A percentile compares a stretch with the other conserved stretches of the same genome.
phyloP scores from a whole-genome alignment of 2,888 invertebrate species.

The Augiades crinisus region DNA sequence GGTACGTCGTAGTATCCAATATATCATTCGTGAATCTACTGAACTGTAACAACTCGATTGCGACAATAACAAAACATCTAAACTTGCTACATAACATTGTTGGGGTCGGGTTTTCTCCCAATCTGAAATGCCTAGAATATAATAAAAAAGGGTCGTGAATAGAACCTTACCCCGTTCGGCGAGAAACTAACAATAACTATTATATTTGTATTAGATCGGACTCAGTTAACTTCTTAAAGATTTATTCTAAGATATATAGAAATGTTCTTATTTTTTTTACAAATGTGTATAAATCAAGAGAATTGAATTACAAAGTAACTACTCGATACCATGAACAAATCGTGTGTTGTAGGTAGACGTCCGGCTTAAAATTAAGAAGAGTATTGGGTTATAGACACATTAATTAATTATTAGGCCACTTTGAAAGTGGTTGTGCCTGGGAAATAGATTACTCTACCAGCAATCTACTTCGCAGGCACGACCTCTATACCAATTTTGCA shows the following conservation, averaged over 20 bases:
- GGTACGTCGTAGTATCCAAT: no score
- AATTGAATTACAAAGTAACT: no score
- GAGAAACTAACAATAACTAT: constrained; percentile 5
- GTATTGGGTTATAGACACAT: no score
- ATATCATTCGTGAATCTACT: background rate
- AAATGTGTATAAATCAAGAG: no score
- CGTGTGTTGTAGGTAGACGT: no score
- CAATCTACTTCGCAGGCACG: no score
- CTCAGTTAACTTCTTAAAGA: background rate
- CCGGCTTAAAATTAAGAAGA: no score
- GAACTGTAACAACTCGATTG: background rate
- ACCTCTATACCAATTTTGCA: no score
- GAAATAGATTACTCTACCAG: no score
- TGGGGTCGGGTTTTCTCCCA: background rate
- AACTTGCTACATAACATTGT: background rate
- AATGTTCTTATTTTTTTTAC: background rate
- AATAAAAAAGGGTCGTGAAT: background rate
- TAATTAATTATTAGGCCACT: no score
- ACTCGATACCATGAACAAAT: no score
- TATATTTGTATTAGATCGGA: background rate
- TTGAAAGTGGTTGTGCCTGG: no score
- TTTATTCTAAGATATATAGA: background rate
- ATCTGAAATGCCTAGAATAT: background rate
- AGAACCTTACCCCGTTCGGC: background rate
- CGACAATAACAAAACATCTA: background rate